Percentiles rank a stretch among this genome's conserved stretches.
Conservation (phyloP, 2,797 vertebrate genomes). For the Peromyscus melanophrys region DNA sequence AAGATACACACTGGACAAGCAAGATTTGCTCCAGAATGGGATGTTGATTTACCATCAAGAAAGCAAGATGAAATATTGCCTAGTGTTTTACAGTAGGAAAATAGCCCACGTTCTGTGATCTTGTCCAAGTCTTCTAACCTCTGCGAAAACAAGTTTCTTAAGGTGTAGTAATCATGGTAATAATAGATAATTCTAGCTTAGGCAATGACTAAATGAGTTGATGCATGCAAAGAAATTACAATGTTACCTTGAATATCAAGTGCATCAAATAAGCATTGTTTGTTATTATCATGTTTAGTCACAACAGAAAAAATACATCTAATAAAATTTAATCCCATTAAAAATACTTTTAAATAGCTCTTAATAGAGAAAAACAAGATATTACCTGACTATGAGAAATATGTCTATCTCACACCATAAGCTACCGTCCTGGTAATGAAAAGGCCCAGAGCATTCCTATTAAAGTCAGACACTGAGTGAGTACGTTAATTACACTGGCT, state of each 20-base stretch:
- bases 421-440: constrained; percentile 68
- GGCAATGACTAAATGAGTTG: background rate
- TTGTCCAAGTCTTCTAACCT: constrained; percentile 30
- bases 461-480: constrained; percentile 69
- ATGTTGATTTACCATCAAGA: constrained; percentile 13
- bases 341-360: constrained; percentile 46
- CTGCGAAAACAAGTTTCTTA: constrained; percentile 10
- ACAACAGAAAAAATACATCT: constrained; percentile 31
- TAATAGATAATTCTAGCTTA: background rate
- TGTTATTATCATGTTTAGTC: constrained; percentile 45
- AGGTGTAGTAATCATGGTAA: background rate
- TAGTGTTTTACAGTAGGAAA: background rate
- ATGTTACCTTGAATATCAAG: background rate
- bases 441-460: constrained; percentile 66
- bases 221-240: constrained; percentile 25
- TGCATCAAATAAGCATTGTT: constrained; percentile 1
- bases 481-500: constrained; percentile 57
- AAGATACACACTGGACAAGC: background rate
- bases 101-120: background rate
- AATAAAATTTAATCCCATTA: constrained; percentile 29
- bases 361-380: constrained; percentile 69
- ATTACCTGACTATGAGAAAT: constrained; percentile 73
- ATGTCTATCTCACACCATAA: constrained; percentile 62
- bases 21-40: constrained; percentile 4
- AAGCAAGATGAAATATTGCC: background rate